A percentile compares a stretch with the other conserved stretches of the same genome.
Evolutionary conservation across 2,797 vertebrate species (phyloP).

Genomic region (Tangara arthus): DNA sequence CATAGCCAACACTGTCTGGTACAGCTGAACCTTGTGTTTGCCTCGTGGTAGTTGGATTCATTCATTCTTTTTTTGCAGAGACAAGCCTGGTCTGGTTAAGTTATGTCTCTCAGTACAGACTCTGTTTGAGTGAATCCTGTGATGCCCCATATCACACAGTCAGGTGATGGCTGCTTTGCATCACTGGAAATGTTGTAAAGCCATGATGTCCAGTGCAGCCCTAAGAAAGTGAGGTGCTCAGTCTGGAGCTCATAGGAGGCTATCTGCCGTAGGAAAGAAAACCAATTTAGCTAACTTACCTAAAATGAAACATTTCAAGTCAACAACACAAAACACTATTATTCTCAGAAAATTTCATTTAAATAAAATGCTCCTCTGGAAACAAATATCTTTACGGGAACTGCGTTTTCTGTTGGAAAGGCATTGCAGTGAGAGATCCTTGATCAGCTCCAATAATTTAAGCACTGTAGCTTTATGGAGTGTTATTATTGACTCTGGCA

Average conservation of each 20-base stretch:
- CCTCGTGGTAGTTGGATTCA: background rate
- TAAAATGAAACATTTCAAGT: background rate
- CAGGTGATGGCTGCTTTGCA: background rate
- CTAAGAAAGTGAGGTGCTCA: background rate
- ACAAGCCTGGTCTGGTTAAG: background rate
- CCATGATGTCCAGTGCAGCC: background rate
- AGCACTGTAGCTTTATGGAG: background rate
- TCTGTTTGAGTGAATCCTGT: background rate
- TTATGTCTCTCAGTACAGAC: background rate
- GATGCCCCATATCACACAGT: background rate
- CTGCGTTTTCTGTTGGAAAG: background rate
- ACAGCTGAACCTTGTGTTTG: background rate
- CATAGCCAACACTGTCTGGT: background rate
- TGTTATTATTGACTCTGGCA: background rate
- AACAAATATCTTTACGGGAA: background rate
- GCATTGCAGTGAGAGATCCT: background rate
- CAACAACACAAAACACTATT: background rate
- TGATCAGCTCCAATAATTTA: background rate
- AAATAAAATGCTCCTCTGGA: background rate
- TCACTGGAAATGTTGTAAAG: background rate
- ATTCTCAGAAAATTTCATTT: background rate
- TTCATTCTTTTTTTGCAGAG: background rate
- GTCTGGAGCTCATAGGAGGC: background rate
- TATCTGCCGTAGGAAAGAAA: background rate
- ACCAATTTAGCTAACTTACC: background rate